A percentile compares a stretch with the other conserved stretches of the same genome.
Evolutionary conservation across 1,140 invertebrate genomes (phyloP).

Genomic region (Metaphire vulgaris): DNA sequence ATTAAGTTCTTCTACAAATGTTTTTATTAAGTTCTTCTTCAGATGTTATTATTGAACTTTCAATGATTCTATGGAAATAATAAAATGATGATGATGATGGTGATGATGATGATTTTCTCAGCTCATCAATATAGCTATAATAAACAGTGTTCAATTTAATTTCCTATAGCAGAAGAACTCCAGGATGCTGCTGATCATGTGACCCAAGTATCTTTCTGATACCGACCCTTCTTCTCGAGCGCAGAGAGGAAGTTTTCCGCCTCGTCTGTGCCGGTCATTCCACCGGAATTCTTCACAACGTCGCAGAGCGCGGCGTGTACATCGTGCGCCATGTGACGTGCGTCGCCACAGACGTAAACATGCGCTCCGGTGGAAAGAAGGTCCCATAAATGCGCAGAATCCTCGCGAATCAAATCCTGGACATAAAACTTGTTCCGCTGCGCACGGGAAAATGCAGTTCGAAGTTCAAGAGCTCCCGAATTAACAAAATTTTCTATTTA

Average conservation of each 20-base stretch:
- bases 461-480: constrained; percentile 42
- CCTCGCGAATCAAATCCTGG: constrained; percentile 80
- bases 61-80: no score
- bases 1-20: no score
- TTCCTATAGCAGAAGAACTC: no score
- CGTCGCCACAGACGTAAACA: constrained; percentile 81
- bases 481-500: constrained; percentile 33
- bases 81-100: no score
- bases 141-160: no score
- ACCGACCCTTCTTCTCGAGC: constrained; percentile 42
- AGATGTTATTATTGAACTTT: no score
- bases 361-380: constrained; percentile 75
- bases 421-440: constrained; percentile 87
- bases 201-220: constrained; percentile 53
- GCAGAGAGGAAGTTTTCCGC: constrained; percentile 38
- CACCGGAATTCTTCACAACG: constrained; percentile 4
- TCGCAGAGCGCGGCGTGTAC: constrained; percentile 6
- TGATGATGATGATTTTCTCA: no score
- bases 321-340: constrained; percentile 23
- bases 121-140: no score
- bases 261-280: constrained; percentile 31
- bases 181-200: no score
- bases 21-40: no score
- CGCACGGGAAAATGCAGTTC: constrained; percentile 90
- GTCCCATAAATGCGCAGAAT: constrained; percentile 58